Evolutionary conservation across 2,888 invertebrate genomes (phyloP).

Genomic region (Melolontha melolontha): DNA sequence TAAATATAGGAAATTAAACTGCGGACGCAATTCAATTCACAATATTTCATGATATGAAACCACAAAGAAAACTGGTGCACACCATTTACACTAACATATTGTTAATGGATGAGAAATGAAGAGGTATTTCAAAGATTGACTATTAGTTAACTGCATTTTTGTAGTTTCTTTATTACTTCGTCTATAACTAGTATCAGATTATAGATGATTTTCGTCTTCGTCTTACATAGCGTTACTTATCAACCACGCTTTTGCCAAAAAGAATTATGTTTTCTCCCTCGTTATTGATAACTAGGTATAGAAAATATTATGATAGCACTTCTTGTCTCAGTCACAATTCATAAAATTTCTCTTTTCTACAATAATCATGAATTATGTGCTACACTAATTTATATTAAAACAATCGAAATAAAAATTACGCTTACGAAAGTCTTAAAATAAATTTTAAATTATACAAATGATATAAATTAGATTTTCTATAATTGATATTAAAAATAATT

Average conservation of each 20-base stretch:
- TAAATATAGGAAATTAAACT: constrained; percentile 58
- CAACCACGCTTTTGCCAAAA: neutral
- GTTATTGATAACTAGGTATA: neutral
- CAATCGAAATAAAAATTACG: no score
- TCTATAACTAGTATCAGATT: constrained; percentile 26
- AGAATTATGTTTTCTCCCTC: neutral
- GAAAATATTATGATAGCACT: no score
- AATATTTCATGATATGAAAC: constrained; percentile 61
- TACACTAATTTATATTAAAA: no score
- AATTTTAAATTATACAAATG: no score
- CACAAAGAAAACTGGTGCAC: constrained; percentile 57
- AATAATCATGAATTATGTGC: no score
- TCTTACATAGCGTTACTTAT: neutral
- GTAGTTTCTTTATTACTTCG: constrained; percentile 49
- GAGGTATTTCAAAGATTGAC: constrained; percentile 55
- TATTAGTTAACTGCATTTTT: constrained; percentile 61
- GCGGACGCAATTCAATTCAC: constrained; percentile 58
- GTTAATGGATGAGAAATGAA: constrained; percentile 64
- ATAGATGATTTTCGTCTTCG: neutral
- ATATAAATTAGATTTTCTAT: no score
- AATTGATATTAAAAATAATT: no score
- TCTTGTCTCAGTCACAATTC: no score
- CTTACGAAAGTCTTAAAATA: no score
- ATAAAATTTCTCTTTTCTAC: no score
- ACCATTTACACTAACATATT: constrained; percentile 65